A percentile compares a stretch with the other conserved stretches of the same genome.
Evolutionary conservation across 2,113 vertebrate genomes (phyloP).

Genomic region (Channa maculata): DNA sequence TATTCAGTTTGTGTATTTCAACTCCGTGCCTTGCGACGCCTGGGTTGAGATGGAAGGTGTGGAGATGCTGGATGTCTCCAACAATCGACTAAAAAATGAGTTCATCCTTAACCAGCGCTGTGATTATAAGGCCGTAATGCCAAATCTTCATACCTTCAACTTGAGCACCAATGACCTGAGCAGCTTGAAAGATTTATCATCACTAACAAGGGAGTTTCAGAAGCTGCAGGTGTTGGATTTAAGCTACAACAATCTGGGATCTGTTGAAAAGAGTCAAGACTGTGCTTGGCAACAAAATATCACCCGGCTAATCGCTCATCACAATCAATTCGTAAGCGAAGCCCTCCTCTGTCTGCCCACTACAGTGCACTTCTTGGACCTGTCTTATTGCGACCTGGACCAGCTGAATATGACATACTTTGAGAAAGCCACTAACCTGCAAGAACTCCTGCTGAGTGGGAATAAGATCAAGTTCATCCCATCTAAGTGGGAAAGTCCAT

Average conservation of each 20-base stretch:
- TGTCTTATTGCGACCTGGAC: slow-evolving; percentile 86
- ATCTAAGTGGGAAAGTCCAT: slow-evolving; percentile 78
- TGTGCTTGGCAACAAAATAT: slow-evolving; percentile 84
- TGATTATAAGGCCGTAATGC: slow-evolving; percentile 70
- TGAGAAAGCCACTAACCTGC: slow-evolving; percentile 70
- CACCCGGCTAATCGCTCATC: slow-evolving; percentile 76
- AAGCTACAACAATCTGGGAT: slow-evolving; percentile 81
- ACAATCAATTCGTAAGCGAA: slow-evolving; percentile 74
- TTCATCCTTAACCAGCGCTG: slow-evolving; percentile 84
- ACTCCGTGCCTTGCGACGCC: slow-evolving; percentile 85
- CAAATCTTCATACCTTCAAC: slow-evolving; percentile 76
- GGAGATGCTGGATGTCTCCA: slow-evolving; percentile 77
- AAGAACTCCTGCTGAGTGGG: slow-evolving; percentile 81
- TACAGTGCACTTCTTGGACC: slow-evolving; percentile 82
- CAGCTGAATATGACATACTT: slow-evolving; percentile 84
- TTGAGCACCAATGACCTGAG: slow-evolving; percentile 79
- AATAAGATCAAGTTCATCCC: slow-evolving; percentile 92
- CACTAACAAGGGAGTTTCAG: slow-evolving; percentile 76
- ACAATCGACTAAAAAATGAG: slow-evolving; percentile 76
- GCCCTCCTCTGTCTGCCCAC: slow-evolving; percentile 84
- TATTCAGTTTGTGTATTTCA: slow-evolving; percentile 86
- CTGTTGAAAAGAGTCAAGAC: slow-evolving; percentile 15
- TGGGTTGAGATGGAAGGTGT: slow-evolving; percentile 82
- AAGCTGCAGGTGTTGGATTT: slow-evolving; percentile 80
- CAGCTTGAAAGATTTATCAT: slow-evolving; percentile 76